phyloP scores from a whole-genome alignment of 2,113 vertebrate species.

The Nannospalax galili region DNA sequence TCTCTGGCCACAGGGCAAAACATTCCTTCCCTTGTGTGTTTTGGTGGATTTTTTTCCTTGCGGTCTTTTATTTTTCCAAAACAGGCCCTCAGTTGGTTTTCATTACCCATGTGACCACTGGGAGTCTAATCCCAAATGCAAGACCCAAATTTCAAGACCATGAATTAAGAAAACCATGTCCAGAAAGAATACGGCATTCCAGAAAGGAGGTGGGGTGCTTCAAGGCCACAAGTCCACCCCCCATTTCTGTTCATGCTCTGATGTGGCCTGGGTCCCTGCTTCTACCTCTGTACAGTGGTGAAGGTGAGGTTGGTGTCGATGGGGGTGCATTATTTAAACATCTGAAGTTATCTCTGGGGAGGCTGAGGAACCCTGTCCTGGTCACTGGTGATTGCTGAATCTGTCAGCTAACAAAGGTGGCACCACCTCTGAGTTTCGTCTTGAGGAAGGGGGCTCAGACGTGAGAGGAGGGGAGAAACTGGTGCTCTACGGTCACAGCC shows the following conservation, averaged over 20 bases:
- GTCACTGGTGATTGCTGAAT: background rate
- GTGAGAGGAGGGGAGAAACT: fast-evolving
- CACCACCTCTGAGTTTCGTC: too few relatives aligned
- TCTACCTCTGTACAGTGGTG: fast-evolving
- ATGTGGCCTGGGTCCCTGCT: too few relatives aligned
- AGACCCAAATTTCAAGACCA: conserved; percentile 44
- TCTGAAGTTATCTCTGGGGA: background rate
- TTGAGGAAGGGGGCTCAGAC: too few relatives aligned
- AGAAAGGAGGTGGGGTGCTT: background rate
- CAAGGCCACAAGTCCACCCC: background rate
- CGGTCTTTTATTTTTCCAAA: conserved; percentile 63
- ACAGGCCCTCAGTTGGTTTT: conserved; percentile 66
- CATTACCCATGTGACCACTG: conserved; percentile 41
- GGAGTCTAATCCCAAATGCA: conserved; percentile 41
- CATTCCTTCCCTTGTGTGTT: conserved; percentile 21
- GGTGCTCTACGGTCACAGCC: fast-evolving
- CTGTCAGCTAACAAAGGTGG: background rate
- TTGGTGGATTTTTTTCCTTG: conserved; percentile 64
- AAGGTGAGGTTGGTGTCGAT: background rate
- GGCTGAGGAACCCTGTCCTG: background rate
- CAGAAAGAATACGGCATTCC: background rate
- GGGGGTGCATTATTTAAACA: background rate
- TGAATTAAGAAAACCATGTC: background rate
- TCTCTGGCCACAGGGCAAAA: background rate
- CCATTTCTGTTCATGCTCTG: background rate